Conservation (phyloP, 1,140 invertebrate species). For the Drosophila rufa region DNA sequence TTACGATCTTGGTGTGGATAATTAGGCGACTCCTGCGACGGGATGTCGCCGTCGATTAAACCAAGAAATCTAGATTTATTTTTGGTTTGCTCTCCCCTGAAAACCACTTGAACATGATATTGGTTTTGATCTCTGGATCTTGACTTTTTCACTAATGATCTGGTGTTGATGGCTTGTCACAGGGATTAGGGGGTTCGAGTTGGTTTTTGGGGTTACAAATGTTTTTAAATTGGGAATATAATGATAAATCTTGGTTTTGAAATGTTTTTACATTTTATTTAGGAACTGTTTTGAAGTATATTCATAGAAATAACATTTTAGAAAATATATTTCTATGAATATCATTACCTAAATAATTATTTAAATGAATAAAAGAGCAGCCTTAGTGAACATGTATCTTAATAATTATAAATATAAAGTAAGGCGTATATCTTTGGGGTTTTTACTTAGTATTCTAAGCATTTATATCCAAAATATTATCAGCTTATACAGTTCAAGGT, state of each 20-base stretch:
- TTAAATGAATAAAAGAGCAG: not conserved
- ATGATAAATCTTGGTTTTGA: not conserved
- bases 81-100: conserved; percentile 7
- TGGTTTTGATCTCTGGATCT: not conserved
- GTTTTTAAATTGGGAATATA: not conserved
- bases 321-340: not conserved
- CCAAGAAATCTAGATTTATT: conserved; percentile 40
- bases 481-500: not conserved
- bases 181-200: not conserved
- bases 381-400: too few relatives aligned
- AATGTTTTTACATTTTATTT: not conserved
- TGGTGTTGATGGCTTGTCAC: conserved; percentile 26
- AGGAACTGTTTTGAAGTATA: too few relatives aligned
- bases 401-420: too few relatives aligned
- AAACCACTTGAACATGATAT: conserved; percentile 58
- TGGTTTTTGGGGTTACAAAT: not conserved
- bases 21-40: conserved; percentile 66
- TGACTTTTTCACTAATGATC: conserved; percentile 43
- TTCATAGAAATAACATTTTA: not conserved
- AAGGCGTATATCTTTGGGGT: too few relatives aligned
- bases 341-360: not conserved
- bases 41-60: conserved; percentile 74
- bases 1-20: conserved; percentile 59
- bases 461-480: too few relatives aligned
- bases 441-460: too few relatives aligned